These are phyloP conservation scores for Mastomys natalensis DNA, from an alignment of 2,113 vertebrate genomes.

Conservation along the genomic window DNA sequence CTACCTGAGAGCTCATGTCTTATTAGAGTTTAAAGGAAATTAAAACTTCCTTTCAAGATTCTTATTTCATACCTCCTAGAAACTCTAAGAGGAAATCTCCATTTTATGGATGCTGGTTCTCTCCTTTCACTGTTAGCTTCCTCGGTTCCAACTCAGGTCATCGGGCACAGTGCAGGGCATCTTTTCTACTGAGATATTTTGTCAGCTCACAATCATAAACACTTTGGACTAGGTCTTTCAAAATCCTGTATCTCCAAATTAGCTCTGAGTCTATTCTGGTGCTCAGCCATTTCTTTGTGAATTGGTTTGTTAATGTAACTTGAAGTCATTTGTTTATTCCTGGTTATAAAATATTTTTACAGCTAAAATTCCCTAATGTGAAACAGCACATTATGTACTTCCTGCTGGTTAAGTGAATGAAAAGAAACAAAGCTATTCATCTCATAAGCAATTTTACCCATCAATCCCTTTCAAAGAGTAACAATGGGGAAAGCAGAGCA, in stretches of 20 bases:
- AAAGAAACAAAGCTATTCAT: slow-evolving; percentile 58
- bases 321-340: slow-evolving; percentile 77
- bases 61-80: background rate
- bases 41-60: slow-evolving; percentile 47
- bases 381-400: slow-evolving; percentile 75
- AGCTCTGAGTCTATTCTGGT: slow-evolving; percentile 64
- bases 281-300: slow-evolving; percentile 71
- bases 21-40: background rate
- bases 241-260: slow-evolving; percentile 50
- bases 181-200: background rate
- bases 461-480: background rate
- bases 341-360: slow-evolving; percentile 66
- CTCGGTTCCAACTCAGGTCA: background rate
- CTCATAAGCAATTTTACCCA: slow-evolving; percentile 59
- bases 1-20: background rate
- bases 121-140: rapidly evolving
- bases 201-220: background rate
- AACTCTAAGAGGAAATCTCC: slow-evolving; percentile 24
- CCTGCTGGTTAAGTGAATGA: slow-evolving; percentile 53
- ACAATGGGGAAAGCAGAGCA: slow-evolving; percentile 33
- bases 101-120: background rate
- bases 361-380: slow-evolving; percentile 76
- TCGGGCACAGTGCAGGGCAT: background rate
- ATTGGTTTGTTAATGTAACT: slow-evolving; percentile 67
- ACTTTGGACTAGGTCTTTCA: slow-evolving; percentile 71